phyloP scores from a whole-genome alignment of 2,113 vertebrate genomes.

The Numida meleagris region DNA sequence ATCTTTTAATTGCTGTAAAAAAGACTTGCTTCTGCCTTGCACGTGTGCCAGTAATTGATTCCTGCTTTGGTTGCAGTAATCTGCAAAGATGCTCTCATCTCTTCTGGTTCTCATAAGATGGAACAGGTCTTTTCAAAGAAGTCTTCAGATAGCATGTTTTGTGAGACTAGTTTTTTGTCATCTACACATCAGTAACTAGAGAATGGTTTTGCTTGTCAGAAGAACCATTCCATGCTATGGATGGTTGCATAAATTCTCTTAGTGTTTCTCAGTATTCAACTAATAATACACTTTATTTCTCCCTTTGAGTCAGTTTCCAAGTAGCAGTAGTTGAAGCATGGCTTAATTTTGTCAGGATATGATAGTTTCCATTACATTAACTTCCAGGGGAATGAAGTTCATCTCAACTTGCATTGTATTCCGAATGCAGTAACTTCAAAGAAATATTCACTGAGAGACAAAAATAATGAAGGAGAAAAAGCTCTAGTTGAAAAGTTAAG shows the following conservation, averaged over 20 bases:
- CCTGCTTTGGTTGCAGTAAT: neutral
- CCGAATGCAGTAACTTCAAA: neutral
- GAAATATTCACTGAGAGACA: neutral
- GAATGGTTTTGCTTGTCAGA: conserved; percentile 21
- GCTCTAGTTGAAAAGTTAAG: neutral
- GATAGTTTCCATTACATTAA: conserved; percentile 35
- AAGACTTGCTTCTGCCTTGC: neutral
- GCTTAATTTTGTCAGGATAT: conserved; percentile 43
- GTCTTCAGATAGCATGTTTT: neutral
- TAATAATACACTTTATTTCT: conserved; percentile 51
- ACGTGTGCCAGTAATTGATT: neutral
- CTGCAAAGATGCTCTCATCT: neutral
- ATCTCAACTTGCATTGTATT: conserved; percentile 9
- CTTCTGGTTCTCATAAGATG: neutral
- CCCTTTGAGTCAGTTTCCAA: conserved; percentile 24
- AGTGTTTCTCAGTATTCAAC: conserved; percentile 11
- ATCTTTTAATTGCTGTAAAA: neutral
- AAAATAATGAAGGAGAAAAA: neutral
- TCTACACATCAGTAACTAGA: neutral
- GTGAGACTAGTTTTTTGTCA: neutral
- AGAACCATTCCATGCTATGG: neutral
- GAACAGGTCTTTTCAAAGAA: neutral
- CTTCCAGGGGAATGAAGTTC: conserved; percentile 36
- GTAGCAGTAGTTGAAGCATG: conserved; percentile 28
- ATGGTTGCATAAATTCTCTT: conserved; percentile 24